These are phyloP conservation scores for Tethea ocularis DNA, from an alignment of 2,888 invertebrate species.

Conservation along the genomic window DNA sequence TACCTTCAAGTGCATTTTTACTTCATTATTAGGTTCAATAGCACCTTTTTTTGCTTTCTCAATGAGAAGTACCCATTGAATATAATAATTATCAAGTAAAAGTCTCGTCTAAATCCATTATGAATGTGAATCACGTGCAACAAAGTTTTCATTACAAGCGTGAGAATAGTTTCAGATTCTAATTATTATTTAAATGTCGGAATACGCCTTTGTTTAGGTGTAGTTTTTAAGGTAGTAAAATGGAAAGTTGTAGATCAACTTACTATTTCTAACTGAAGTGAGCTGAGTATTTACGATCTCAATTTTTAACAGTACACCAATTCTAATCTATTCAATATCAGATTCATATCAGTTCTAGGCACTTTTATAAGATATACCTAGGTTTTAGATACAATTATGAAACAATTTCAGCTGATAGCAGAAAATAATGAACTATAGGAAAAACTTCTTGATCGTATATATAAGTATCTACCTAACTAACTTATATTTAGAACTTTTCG, in stretches of 20 bases:
- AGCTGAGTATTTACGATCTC: slow-evolving; percentile 11
- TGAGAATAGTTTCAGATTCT: slow-evolving; percentile 41
- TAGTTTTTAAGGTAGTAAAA: slow-evolving; percentile 54
- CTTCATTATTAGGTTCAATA: neutral
- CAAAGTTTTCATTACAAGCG: slow-evolving; percentile 31
- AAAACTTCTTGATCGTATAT: too few relatives aligned
- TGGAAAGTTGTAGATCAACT: slow-evolving; percentile 52
- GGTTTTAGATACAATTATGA: too few relatives aligned
- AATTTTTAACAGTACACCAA: neutral
- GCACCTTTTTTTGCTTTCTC: neutral
- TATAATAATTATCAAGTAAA: slow-evolving; percentile 25
- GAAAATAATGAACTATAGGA: too few relatives aligned
- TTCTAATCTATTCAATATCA: neutral
- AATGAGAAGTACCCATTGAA: neutral
- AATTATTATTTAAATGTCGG: slow-evolving; percentile 49
- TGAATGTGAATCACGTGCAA: slow-evolving; percentile 17
- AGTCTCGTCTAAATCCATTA: slow-evolving; percentile 29
- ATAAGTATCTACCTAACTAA: too few relatives aligned
- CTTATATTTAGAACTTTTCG: too few relatives aligned
- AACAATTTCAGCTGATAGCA: too few relatives aligned
- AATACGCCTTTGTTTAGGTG: slow-evolving; percentile 47
- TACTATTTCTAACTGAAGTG: slow-evolving; percentile 16
- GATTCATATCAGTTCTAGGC: neutral
- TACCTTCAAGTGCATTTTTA: neutral
- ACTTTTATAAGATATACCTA: too few relatives aligned